Base-by-base conservation (phyloP, 2,797 vertebrate species). In the Fundulus diaphanus region DNA sequence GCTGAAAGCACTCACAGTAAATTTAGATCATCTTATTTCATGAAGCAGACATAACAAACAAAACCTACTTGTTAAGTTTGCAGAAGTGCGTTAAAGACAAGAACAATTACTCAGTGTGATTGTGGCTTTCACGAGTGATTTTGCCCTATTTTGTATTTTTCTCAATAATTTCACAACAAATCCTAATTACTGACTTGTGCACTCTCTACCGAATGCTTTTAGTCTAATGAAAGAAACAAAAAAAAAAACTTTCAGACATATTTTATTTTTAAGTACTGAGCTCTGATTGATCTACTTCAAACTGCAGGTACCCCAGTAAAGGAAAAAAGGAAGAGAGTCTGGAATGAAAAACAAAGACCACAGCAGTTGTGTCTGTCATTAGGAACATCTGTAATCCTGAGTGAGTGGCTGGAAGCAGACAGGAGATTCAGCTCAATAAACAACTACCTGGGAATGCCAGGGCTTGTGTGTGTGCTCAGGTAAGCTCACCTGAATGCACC, bases 401-500 rank as follows among this genome's bases (percentile, higher is more conserved):
- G 81, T 90, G 90, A 92, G 74, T 87, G 82, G 79, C 79, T 79
- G 72, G 52, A 89, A 69, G 85, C 83, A 91, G 87, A 91, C 70
- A 49, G 83, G 81, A n/a, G 83, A 86, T 81, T 88, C 76, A 73
- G 70, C 85, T 89, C 73, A 81, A 85, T 88, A 91, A 92, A 92
- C 89, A 90, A 83, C 74, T 77, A 80, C 72, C 78, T 78, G 89
- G 87, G 88, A 92, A 87, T 88, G 86, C 84, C 69, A 35, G 15
- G 71, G 76, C 82, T 79, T 61, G 77, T 92, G 88, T 92, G 88
- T 90, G 89, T 92, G 84, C 81, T 91, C 87, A 87, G 85, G 85
- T 92, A 93, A 92, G 84, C 87, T 91, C 88, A 92, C 87, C 91
- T 93, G 84, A 93, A 92, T 89, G 85, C 83, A 82, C 71, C 49